These are phyloP conservation scores for Megaceryle alcyon DNA, from an alignment of 2,797 vertebrate genomes.

Conservation along the genomic window DNA sequence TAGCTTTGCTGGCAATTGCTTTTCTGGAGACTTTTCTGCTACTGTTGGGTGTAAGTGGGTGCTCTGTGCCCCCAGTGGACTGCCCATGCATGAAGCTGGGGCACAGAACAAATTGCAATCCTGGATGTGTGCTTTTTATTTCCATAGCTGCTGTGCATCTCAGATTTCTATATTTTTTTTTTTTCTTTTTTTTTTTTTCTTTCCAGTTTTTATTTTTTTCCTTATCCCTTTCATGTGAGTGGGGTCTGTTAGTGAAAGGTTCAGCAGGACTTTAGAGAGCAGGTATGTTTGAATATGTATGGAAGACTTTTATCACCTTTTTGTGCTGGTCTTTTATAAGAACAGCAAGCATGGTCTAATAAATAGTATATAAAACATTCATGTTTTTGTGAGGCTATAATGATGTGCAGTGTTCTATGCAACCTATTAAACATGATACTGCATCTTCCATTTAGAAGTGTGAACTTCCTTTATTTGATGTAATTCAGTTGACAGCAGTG, in stretches of 20 bases:
- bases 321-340: neutral
- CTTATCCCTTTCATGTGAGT: accelerated
- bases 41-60: neutral
- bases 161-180: neutral
- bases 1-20: neutral
- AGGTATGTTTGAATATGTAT: neutral
- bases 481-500: constrained; percentile 2
- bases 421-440: neutral
- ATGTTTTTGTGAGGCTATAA: neutral
- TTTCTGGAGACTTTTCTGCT: neutral
- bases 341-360: neutral
- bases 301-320: neutral
- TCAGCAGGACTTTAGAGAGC: neutral
- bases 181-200: neutral
- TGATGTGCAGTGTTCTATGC: neutral
- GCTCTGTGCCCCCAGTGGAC: neutral
- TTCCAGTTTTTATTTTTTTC: neutral
- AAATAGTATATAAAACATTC: neutral
- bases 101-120: neutral
- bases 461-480: neutral
- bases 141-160: neutral
- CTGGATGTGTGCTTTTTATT: neutral
- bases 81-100: neutral
- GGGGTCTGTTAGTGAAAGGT: accelerated
- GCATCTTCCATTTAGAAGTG: neutral